Conservation (phyloP, 1,140 invertebrate genomes). For the Lasaia peninsularis region DNA sequence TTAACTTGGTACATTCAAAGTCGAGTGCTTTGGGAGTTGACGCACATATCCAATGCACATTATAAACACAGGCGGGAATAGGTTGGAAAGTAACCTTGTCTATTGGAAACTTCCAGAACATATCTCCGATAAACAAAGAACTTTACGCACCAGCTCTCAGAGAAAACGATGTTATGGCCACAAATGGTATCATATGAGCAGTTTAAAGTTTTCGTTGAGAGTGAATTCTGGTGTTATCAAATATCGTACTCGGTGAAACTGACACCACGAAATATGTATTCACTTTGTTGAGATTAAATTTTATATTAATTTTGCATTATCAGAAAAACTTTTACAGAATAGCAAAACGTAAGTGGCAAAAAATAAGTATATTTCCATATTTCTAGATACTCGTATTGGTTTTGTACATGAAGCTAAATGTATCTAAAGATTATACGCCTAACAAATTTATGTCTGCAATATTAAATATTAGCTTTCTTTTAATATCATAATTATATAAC, state of each 20-base stretch:
- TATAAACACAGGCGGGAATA: conserved; percentile 30
- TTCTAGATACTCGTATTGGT: too few relatives aligned
- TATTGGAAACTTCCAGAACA: conserved; percentile 25
- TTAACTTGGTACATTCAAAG: conserved; percentile 14
- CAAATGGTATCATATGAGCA: conserved; percentile 3
- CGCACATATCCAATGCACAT: conserved; percentile 18
- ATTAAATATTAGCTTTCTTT: too few relatives aligned
- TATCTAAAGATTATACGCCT: too few relatives aligned
- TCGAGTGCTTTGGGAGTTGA: conserved; percentile 19
- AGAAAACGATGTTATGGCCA: conserved; percentile 17
- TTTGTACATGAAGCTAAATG: too few relatives aligned
- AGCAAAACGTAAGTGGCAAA: too few relatives aligned
- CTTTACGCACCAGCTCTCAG: conserved; percentile 30
- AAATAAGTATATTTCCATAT: too few relatives aligned
- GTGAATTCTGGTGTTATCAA: conserved; percentile 1
- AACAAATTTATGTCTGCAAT: too few relatives aligned
- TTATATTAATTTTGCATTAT: too few relatives aligned
- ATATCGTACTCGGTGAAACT: neutral
- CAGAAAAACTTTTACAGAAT: too few relatives aligned
- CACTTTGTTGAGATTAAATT: too few relatives aligned
- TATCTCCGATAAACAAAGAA: conserved; percentile 32
- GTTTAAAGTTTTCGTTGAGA: neutral
- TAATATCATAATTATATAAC: too few relatives aligned
- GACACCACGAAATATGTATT: neutral
- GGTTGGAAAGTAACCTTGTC: conserved; percentile 27